Conservation (phyloP, 2,113 vertebrate genomes). For the Phocoena phocoena region DNA sequence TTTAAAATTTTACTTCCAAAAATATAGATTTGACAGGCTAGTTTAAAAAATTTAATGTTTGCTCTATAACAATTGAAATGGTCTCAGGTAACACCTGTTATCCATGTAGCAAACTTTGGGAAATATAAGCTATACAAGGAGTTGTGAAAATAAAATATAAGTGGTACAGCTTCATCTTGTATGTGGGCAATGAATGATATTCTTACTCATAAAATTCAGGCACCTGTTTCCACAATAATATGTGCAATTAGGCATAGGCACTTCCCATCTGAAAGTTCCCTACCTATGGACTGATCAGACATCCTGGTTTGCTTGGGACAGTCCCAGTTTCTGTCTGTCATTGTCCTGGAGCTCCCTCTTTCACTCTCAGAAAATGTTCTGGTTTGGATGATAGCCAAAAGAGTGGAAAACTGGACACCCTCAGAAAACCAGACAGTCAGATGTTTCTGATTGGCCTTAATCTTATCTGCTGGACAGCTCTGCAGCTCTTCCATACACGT, state of each 20-base stretch:
- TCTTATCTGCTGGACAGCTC: not conserved
- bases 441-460: not conserved
- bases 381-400: not conserved
- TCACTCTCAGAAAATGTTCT: not conserved
- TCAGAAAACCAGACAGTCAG: not conserved
- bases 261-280: not conserved
- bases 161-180: not conserved
- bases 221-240: not conserved
- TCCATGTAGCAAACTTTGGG: not conserved
- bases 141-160: not conserved
- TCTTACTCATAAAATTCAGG: not conserved
- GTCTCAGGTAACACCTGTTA: not conserved
- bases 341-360: not conserved
- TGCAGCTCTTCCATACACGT: not conserved
- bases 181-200: not conserved
- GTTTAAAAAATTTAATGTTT: not conserved
- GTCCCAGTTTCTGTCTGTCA: not conserved
- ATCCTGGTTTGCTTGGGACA: not conserved
- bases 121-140: not conserved
- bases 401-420: not conserved
- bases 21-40: not conserved
- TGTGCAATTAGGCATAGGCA: not conserved
- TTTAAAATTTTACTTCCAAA: constrained; percentile 21
- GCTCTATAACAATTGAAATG: not conserved
- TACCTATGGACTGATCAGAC: not conserved